These are phyloP conservation scores for Lepidotrigona ventralis DNA, from an alignment of 1,140 invertebrate genomes.

Conservation along the genomic window DNA sequence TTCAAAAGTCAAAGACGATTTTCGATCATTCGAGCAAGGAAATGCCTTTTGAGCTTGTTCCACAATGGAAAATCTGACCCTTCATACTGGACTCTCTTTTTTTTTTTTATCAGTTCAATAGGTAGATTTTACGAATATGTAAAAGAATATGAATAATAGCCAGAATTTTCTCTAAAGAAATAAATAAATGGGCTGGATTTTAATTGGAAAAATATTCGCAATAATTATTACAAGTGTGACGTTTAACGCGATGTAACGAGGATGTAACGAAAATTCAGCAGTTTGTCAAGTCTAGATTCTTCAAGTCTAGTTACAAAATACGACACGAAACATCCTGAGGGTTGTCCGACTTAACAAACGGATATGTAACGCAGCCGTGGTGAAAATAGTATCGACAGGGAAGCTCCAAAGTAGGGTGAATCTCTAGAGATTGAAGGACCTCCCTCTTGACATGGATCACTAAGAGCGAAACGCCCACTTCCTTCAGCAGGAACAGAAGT, in stretches of 20 bases:
- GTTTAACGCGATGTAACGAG: too few relatives aligned
- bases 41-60: too few relatives aligned
- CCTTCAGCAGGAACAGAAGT: neutral
- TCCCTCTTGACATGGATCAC: neutral
- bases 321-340: neutral
- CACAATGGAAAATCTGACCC: too few relatives aligned
- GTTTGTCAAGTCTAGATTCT: too few relatives aligned
- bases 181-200: neutral
- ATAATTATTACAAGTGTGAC: neutral
- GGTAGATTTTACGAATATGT: too few relatives aligned
- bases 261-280: too few relatives aligned
- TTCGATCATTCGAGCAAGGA: too few relatives aligned
- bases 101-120: too few relatives aligned
- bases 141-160: too few relatives aligned
- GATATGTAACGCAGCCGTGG: neutral
- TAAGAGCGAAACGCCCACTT: conserved; percentile 6
- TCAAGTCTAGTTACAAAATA: conserved; percentile 5
- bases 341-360: conserved; percentile 11
- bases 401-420: neutral
- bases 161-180: too few relatives aligned
- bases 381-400: neutral
- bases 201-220: neutral
- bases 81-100: too few relatives aligned
- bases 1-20: too few relatives aligned
- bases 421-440: neutral